Conservation (phyloP, 2,113 vertebrate genomes). For the Lethenteron reissneri region DNA sequence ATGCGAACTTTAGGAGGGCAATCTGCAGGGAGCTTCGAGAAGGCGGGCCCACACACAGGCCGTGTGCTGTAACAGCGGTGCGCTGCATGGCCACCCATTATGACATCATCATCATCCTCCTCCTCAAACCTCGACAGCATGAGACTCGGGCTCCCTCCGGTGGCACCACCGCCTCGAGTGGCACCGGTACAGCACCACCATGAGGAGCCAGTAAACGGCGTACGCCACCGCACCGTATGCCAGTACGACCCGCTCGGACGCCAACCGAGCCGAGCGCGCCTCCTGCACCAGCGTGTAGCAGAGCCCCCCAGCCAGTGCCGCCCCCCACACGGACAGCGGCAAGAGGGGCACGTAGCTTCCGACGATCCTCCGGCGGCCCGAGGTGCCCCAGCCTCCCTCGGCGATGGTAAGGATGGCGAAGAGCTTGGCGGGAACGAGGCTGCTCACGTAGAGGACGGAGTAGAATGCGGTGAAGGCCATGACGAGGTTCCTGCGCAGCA, state of each 20-base stretch:
- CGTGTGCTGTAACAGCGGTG: too few species aligned
- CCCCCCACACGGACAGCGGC: too few species aligned
- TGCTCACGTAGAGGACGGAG: constrained; percentile 55
- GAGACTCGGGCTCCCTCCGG: background rate
- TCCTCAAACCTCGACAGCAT: too few species aligned
- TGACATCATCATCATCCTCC: too few species aligned
- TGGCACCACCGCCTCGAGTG: background rate
- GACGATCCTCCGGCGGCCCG: constrained; percentile 43
- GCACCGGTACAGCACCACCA: background rate
- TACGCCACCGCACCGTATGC: background rate
- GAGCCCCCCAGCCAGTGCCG: background rate
- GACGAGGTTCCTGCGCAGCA: constrained; percentile 26
- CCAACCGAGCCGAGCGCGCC: background rate
- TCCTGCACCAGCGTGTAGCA: background rate
- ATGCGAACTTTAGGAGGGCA: too few species aligned
- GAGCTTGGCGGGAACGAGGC: constrained; percentile 58
- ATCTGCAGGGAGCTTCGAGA: too few species aligned
- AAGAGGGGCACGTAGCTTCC: constrained; percentile 44
- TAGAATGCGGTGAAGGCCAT: constrained; percentile 70
- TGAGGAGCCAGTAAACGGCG: background rate
- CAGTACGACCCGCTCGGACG: background rate
- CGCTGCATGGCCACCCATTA: too few species aligned
- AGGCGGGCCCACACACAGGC: too few species aligned
- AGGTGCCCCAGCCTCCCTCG: constrained; percentile 68
- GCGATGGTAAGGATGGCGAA: constrained; percentile 61